Evolutionary conservation across 64 coral and sea anemone species (phyloP).

Genomic region (Montipora efflorescens): DNA sequence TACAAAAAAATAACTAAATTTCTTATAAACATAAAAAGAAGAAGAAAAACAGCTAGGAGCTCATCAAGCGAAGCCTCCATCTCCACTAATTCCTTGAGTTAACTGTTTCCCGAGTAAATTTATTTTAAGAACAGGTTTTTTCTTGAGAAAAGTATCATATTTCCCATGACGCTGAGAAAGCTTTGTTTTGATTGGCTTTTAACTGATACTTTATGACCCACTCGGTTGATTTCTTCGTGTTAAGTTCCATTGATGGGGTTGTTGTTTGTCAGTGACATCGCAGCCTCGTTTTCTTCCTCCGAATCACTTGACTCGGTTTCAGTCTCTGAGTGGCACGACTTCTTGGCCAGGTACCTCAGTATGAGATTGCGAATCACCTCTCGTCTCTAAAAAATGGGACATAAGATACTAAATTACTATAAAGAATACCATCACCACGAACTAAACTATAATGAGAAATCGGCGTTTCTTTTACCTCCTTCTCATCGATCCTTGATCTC

Average conservation of each 20-base stretch:
- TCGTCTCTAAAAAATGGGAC: slow-evolving; percentile 1
- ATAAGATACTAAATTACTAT: background rate
- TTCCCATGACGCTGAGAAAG: no score
- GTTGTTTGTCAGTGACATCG: background rate
- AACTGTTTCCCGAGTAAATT: no score
- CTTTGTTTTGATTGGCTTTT: no score
- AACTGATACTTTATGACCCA: no score
- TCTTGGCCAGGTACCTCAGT: slow-evolving; percentile 37
- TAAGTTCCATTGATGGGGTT: background rate
- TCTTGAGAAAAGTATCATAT: no score
- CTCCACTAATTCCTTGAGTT: no score
- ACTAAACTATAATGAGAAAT: background rate
- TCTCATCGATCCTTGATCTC: slow-evolving; percentile 1
- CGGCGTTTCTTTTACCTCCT: background rate
- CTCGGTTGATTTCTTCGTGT: background rate
- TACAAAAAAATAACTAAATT: no score
- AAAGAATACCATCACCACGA: background rate
- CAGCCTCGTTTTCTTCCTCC: background rate
- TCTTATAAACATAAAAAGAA: no score
- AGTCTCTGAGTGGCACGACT: background rate
- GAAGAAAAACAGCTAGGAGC: no score
- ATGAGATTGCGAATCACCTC: slow-evolving; percentile 35
- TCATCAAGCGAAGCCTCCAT: no score
- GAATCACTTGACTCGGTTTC: slow-evolving; percentile 16
- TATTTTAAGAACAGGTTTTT: no score